Conservation (phyloP, 1,140 invertebrate species). For the Papilio aristodemus region DNA sequence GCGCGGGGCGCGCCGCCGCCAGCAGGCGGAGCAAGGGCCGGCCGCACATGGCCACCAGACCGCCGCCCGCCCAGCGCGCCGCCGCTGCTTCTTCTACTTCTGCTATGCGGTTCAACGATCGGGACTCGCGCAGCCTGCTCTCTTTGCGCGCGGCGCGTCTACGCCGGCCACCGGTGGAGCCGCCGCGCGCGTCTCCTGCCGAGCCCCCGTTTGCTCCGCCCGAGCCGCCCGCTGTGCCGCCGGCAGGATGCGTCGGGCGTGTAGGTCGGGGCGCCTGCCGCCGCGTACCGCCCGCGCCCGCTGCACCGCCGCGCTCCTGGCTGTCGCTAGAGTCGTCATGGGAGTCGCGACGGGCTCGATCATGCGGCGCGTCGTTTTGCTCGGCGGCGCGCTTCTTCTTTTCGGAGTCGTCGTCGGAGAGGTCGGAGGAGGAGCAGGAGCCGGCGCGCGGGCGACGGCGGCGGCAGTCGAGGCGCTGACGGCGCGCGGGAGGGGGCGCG, state of each 20-base stretch:
- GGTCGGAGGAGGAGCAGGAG: constrained; percentile 93
- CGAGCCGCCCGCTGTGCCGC: constrained; percentile 80
- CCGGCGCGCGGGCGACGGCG: constrained; percentile 85
- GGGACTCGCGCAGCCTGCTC: constrained; percentile 87
- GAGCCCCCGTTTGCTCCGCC: constrained; percentile 70
- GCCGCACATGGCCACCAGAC: constrained; percentile 63
- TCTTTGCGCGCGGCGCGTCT: constrained; percentile 80
- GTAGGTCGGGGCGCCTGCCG: too few relatives aligned
- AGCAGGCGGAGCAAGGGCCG: constrained; percentile 64
- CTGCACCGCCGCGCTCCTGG: constrained; percentile 80
- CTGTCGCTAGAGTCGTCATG: constrained; percentile 87
- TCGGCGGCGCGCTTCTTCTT: constrained; percentile 89
- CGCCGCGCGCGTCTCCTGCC: constrained; percentile 45
- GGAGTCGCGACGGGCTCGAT: constrained; percentile 86
- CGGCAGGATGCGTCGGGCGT: constrained; percentile 71
- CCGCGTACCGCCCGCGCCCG: constrained; percentile 74
- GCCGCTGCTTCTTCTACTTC: constrained; percentile 78
- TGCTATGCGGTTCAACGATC: constrained; percentile 90
- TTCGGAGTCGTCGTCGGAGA: constrained; percentile 94
- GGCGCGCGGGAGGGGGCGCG: constrained; percentile 54
- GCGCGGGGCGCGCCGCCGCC: constrained; percentile 58
- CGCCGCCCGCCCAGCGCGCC: constrained; percentile 62
- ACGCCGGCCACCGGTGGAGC: constrained; percentile 70
- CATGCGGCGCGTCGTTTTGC: constrained; percentile 77
- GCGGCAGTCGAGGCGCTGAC: constrained; percentile 73